Conservation (phyloP, 2,797 vertebrate genomes). For the Coendou prehensilis region DNA sequence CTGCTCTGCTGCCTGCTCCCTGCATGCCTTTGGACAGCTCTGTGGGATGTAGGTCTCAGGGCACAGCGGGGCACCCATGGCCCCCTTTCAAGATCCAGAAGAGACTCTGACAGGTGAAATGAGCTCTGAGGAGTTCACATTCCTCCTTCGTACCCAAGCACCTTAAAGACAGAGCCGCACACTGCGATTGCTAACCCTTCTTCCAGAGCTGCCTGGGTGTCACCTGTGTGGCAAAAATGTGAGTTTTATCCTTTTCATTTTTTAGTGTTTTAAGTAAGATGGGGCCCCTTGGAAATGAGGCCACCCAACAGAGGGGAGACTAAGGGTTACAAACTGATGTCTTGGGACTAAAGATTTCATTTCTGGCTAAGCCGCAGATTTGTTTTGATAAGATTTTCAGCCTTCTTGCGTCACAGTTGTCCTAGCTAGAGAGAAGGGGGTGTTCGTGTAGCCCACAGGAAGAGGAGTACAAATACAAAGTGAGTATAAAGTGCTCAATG, state of each 20-base stretch:
- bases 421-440: neutral
- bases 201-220: conserved; percentile 52
- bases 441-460: neutral
- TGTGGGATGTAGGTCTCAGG: neutral
- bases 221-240: conserved; percentile 61
- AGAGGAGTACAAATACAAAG: neutral
- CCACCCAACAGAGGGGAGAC: neutral
- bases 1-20: neutral
- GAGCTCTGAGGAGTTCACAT: conserved; percentile 24
- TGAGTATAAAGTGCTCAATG: neutral
- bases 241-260: conserved; percentile 66
- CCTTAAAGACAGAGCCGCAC: neutral
- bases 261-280: conserved; percentile 29
- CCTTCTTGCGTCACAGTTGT: neutral
- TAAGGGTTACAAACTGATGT: neutral
- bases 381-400: neutral
- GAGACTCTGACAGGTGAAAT: conserved; percentile 39
- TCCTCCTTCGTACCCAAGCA: conserved; percentile 58
- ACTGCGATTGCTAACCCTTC: neutral
- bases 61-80: neutral
- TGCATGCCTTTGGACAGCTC: neutral
- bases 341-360: neutral
- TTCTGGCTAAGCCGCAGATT: neutral
- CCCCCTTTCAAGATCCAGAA: conserved; percentile 70
- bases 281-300: neutral